Evolutionary conservation across 2,888 invertebrate genomes (phyloP).

Genomic region (Netelia inedita): DNA sequence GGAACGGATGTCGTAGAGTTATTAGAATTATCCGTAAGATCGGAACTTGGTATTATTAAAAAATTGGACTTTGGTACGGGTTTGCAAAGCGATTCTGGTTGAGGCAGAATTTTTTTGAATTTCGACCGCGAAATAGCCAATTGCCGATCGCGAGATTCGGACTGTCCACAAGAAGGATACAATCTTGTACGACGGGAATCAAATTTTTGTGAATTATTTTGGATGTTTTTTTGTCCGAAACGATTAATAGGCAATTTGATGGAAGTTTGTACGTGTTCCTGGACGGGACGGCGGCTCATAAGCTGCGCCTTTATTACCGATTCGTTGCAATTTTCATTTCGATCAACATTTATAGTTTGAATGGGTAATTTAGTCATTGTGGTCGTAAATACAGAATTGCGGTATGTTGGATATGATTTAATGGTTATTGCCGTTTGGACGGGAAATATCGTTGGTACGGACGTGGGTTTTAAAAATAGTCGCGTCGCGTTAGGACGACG

Average conservation of each 20-base stretch:
- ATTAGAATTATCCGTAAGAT: conserved; percentile 23
- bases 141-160: not conserved
- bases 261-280: not conserved
- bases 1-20: not conserved
- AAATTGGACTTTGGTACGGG: conserved; percentile 42
- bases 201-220: not conserved
- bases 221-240: no score
- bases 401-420: not conserved
- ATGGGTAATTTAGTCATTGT: not conserved
- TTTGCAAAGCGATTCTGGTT: not conserved
- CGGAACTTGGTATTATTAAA: conserved; percentile 32
- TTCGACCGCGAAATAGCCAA: conserved; percentile 7
- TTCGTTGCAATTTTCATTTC: not conserved
- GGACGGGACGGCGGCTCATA: conserved; percentile 16
- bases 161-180: not conserved
- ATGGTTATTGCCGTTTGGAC: not conserved
- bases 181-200: not conserved
- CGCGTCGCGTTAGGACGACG: conserved; percentile 25
- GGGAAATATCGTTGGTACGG: conserved; percentile 73
- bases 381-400: no score
- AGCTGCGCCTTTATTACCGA: not conserved
- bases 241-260: not conserved
- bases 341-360: not conserved
- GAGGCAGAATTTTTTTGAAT: conserved; percentile 60
- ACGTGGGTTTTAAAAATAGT: conserved; percentile 66